Evolutionary conservation across 1,140 invertebrate genomes (phyloP).

Genomic region (Lordiphosa clarofinis): DNA sequence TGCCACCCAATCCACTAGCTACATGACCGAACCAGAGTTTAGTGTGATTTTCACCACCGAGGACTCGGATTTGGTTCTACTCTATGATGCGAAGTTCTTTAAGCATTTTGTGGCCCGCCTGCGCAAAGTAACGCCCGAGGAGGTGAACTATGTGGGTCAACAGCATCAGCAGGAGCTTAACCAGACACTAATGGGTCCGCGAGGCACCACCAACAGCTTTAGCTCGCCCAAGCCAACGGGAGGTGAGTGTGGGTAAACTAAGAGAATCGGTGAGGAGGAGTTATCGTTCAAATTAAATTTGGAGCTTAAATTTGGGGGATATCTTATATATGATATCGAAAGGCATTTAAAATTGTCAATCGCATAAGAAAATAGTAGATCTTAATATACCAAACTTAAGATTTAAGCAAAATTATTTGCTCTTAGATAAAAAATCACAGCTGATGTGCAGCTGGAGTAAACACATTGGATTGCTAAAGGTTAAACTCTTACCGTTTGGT

Average conservation of each 20-base stretch:
- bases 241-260: constrained; percentile 16
- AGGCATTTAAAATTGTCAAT: too few species aligned
- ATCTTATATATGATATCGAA: too few species aligned
- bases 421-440: too few species aligned
- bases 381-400: too few species aligned
- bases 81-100: constrained; percentile 88
- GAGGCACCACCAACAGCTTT: constrained; percentile 30
- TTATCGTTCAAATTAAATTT: too few species aligned
- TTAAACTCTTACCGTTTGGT: too few species aligned
- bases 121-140: constrained; percentile 87
- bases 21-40: constrained; percentile 83
- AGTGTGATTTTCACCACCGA: constrained; percentile 83
- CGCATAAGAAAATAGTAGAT: too few species aligned
- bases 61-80: constrained; percentile 85
- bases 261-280: too few species aligned
- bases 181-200: constrained; percentile 37
- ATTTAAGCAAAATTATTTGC: too few species aligned
- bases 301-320: too few species aligned
- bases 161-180: constrained; percentile 52
- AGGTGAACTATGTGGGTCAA: constrained; percentile 81
- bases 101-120: constrained; percentile 91
- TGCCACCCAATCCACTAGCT: constrained; percentile 73
- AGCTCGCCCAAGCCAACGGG: constrained; percentile 41
- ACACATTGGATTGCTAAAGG: too few species aligned
- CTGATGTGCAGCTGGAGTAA: too few species aligned